Evolutionary conservation across 2,888 invertebrate species (phyloP).

Genomic region (Tiphia femorata): DNA sequence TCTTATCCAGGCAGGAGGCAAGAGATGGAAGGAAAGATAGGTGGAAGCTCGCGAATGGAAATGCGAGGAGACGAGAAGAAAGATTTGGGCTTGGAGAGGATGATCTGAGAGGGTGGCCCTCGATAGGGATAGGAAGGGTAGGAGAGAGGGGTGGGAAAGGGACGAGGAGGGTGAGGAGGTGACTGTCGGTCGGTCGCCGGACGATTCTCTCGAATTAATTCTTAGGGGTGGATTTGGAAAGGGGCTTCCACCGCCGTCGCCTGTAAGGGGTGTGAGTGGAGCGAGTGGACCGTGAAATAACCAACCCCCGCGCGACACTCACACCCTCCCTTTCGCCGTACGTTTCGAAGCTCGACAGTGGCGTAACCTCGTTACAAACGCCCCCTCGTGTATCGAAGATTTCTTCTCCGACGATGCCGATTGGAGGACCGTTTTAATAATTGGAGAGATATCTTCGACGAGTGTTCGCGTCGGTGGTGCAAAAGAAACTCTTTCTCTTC

Average conservation of each 20-base stretch:
- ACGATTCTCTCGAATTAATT: constrained; percentile 69
- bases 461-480: no score
- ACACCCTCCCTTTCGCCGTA: constrained; percentile 28
- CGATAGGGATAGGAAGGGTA: constrained; percentile 1
- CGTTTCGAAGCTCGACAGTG: constrained; percentile 52
- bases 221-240: constrained; percentile 62
- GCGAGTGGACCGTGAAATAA: constrained; percentile 69
- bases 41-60: constrained; percentile 50
- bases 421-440: no score
- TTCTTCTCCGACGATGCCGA: constrained; percentile 1
- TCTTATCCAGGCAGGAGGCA: constrained; percentile 54
- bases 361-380: constrained; percentile 50
- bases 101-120: constrained; percentile 22
- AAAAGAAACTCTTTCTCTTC: no score
- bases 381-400: constrained; percentile 11
- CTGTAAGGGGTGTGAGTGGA: constrained; percentile 62
- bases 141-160: constrained; percentile 36
- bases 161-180: constrained; percentile 34
- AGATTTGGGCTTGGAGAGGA: constrained; percentile 13
- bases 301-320: constrained; percentile 62
- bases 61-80: constrained; percentile 38
- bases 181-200: constrained; percentile 62
- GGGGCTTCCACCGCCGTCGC: constrained; percentile 40
- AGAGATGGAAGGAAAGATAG: constrained; percentile 47
- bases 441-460: no score